Conservation (phyloP, 1,140 invertebrate species). For the Drosophila prosaltans region DNA sequence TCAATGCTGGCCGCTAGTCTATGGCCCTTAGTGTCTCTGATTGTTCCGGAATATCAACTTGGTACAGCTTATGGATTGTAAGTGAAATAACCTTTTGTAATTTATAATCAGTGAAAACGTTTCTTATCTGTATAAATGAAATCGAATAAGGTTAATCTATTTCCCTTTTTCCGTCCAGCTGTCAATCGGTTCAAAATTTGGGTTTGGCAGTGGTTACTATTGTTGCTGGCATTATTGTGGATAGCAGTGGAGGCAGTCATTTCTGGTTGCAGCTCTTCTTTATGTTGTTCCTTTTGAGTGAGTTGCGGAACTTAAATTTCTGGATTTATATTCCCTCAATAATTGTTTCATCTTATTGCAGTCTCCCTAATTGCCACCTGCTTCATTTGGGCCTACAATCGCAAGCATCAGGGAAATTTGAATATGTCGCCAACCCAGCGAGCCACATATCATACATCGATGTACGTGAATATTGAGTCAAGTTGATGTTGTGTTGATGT, state of each 20-base stretch:
- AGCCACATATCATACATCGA: conserved; percentile 72
- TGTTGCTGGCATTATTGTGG: conserved; percentile 94
- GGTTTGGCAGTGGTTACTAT: conserved; percentile 94
- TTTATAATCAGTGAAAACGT: background rate
- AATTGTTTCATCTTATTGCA: conserved; percentile 15
- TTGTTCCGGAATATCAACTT: conserved; percentile 95
- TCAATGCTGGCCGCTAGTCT: conserved; percentile 96
- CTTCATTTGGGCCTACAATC: conserved; percentile 90
- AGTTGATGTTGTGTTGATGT: conserved; percentile 71
- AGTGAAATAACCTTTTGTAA: conserved; percentile 16
- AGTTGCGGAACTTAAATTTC: conserved; percentile 26
- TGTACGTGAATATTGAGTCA: conserved; percentile 82
- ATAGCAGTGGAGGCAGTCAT: conserved; percentile 90
- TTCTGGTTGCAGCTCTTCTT: conserved; percentile 97
- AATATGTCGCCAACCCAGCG: conserved; percentile 89
- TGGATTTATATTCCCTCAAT: background rate
- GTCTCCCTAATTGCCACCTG: conserved; percentile 89
- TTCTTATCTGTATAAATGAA: too few species aligned
- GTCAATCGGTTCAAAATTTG: conserved; percentile 97
- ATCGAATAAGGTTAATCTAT: too few species aligned
- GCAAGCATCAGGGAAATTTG: conserved; percentile 87
- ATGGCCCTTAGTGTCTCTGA: conserved; percentile 96
- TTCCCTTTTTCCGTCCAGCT: conserved; percentile 78
- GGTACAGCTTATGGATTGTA: conserved; percentile 97
- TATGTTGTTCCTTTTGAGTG: conserved; percentile 89